Evolutionary conservation across 35 echinoderm and acorn worm species (phyloP).

Genomic region (Patiria miniata): DNA sequence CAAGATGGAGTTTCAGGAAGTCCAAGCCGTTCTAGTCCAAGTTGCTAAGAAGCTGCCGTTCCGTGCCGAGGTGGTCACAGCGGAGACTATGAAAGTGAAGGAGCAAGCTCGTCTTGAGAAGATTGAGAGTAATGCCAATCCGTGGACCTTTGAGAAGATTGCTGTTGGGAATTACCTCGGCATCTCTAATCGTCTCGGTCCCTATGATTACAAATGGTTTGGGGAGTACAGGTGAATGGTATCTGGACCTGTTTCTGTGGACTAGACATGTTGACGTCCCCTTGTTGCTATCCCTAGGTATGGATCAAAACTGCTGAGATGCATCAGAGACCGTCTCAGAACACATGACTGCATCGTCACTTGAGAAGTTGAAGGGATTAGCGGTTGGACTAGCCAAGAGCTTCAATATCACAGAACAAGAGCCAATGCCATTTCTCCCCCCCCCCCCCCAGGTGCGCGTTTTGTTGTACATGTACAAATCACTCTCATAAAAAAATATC

Average conservation of each 20-base stretch:
- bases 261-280: too few relatives aligned
- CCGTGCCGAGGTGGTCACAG: conserved; percentile 70
- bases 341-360: too few relatives aligned
- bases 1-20: conserved; percentile 72
- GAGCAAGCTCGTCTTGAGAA: not conserved
- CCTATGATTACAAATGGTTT: conserved; percentile 96
- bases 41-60: conserved; percentile 88
- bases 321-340: too few relatives aligned
- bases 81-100: conserved; percentile 55
- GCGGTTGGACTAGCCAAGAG: too few relatives aligned
- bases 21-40: conserved; percentile 59
- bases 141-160: conserved; percentile 95
- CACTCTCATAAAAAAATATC: too few relatives aligned
- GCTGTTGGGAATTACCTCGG: conserved; percentile 85
- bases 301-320: too few relatives aligned
- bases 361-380: too few relatives aligned
- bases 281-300: too few relatives aligned
- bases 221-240: conserved; percentile 68
- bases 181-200: conserved; percentile 79
- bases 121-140: conserved; percentile 70
- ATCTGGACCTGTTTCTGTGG: not conserved
- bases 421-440: too few relatives aligned
- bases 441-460: too few relatives aligned
- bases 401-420: too few relatives aligned
- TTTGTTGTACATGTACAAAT: too few relatives aligned